Evolutionary conservation across 2,888 invertebrate species (phyloP), one percentile per base, ranked within the genome.

Genomic region (Labia minor): DNA sequence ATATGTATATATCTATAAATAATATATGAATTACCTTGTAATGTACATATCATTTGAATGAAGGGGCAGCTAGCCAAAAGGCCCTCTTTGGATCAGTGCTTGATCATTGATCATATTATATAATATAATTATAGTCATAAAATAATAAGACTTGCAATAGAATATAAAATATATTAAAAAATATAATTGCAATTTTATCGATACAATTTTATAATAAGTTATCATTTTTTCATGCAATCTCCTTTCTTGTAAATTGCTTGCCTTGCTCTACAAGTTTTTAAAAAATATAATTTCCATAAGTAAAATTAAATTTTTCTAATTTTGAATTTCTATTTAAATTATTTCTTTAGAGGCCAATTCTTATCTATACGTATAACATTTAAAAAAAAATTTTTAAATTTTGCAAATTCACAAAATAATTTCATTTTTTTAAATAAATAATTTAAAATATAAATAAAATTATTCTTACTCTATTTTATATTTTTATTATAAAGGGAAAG

Each of bases 81-180:
- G 49, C 49, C 49, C 49, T 49, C 14, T 3, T 6, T 4, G n/a
- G 49, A 49, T 49, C 49, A 8, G 49, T 49, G 49, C 49, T 11
- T 16, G 26, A 3, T 16, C 49, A 49, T 14, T 49, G 49, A 49
- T 49, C 49, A 3, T 49, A 49, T n/a, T 49, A 49, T 49, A 49
- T 49, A n/a, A 10, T 10, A 49, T 8, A 16, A 6, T 6, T 26
- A 49, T 49, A 49, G 49, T 49, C 49, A 49, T 49, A 49, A 49
- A 49, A 49, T 49, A 49, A 49, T 49, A 49, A 49, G 49, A 49
- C 49, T 49, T 49, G 49, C 49, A 49, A 49, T 49, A 49, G 49
- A 49, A n/a, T 49, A 49, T 49, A 49, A 49, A 49, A 49, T 49
- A 49, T 49, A 49, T 49, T 49, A 49, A 4, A n/a, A 49, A 49